Percentiles rank a stretch among this genome's conserved stretches.
These are phyloP conservation scores for Orchestes rusci DNA, from an alignment of 2,888 invertebrate species.

Conservation along the genomic window DNA sequence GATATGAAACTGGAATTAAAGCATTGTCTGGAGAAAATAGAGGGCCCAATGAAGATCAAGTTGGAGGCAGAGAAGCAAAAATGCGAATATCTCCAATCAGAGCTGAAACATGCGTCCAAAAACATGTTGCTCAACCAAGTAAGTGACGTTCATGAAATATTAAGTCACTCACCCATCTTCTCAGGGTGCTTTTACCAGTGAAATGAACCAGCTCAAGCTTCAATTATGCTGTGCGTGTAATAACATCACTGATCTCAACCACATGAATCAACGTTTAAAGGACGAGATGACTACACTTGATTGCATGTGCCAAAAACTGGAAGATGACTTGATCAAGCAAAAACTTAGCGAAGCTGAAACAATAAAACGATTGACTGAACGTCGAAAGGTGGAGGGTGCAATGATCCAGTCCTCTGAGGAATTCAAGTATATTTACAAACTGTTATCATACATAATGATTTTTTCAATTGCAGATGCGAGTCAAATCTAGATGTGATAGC, in stretches of 20 bases:
- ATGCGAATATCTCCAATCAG: constrained; percentile 34
- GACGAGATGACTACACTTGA: constrained; percentile 33
- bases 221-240: constrained; percentile 35
- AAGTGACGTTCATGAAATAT: background rate
- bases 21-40: constrained; percentile 37
- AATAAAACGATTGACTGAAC: constrained; percentile 30
- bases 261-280: constrained; percentile 34
- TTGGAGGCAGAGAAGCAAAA: constrained; percentile 32
- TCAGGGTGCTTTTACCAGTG: constrained; percentile 30
- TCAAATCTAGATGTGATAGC: constrained; percentile 35
- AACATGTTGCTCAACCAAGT: constrained; percentile 27
- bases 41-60: constrained; percentile 37
- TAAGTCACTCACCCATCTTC: background rate
- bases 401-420: constrained; percentile 5
- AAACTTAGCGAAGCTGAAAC: constrained; percentile 41
- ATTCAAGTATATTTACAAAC: constrained; percentile 5
- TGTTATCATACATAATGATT: constrained; percentile 1
- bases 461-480: constrained; percentile 20
- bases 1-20: constrained; percentile 38
- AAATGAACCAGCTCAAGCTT: constrained; percentile 35
- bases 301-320: constrained; percentile 35
- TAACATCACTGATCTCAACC: constrained; percentile 34
- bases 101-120: constrained; percentile 31
- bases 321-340: constrained; percentile 40
- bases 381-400: background rate